Base-by-base conservation (phyloP, 2,888 invertebrate genomes). In the Iphiclides podalirius region DNA sequence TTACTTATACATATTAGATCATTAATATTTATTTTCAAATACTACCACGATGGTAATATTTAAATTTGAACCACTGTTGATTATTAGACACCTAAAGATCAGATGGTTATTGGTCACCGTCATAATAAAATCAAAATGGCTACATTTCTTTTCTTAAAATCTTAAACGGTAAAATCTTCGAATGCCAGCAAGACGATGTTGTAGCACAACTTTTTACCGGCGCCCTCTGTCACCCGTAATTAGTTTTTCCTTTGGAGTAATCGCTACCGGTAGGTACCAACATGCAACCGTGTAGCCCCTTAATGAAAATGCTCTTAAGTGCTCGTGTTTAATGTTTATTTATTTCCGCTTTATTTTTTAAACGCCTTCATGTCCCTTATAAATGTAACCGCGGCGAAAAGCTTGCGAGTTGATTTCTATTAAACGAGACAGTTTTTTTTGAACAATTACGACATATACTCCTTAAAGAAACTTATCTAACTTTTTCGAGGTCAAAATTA, bases 261-360 rank as follows among this genome's bases (percentile, higher is more conserved):
- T 78, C 74, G 78, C 66, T 67, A 72, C 72, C 70, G 68, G 71
- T 74, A 63, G 64, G 63, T 67, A 76, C 70, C 70, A 79, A 76
- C 80, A 83, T 84, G 80, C 82, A 84, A 82, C 80, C 75, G 80
- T 80, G 77, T 78, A 70, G 66, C 70, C 68, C 68, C 72, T 72
- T 83, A 85, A 86, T 85, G 82, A 86, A 84, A 84, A 82, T 72
- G 74, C 77, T 79, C 73, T 75, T 75, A 79, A 85, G 81, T 79
- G 75, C 75, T 75, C 55, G 73, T 75, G 76, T 78, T 85, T 81
- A 81, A 79, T 76, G 78, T 82, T 80, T 82, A 84, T 78, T 81
- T 75, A 78, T 77, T 78, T 79, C 72, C 74, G 79, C 72, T 82
- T 76, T 69, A 68, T 80, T 81, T 82, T 83, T 71, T 72, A n/a